A percentile compares a stretch with the other conserved stretches of the same genome.
phyloP scores from a whole-genome alignment of 1,140 invertebrate genomes.

The Scaptodrosophila lebanonensis region DNA sequence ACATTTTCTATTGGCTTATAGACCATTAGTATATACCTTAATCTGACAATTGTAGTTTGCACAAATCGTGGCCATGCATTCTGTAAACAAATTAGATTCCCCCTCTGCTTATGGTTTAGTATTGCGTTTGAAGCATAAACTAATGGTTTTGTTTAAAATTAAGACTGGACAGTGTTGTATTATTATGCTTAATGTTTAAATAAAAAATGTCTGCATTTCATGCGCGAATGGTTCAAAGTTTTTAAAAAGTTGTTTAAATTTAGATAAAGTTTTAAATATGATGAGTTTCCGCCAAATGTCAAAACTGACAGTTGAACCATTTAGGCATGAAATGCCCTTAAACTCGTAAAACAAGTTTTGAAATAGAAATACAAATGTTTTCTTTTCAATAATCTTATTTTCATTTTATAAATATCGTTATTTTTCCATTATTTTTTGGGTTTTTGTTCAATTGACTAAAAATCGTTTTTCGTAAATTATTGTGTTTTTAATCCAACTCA shows the following conservation, averaged over 20 bases:
- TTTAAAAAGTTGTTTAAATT: constrained; percentile 10
- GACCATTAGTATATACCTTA: constrained; percentile 13
- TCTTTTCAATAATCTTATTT: constrained; percentile 7
- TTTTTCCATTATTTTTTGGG: constrained; percentile 8
- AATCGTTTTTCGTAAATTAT: constrained; percentile 20
- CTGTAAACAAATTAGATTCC: constrained; percentile 2
- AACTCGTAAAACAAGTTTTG: constrained; percentile 24
- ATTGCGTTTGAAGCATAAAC: constrained; percentile 26
- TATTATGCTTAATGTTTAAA: constrained; percentile 2
- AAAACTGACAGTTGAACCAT: constrained; percentile 46
- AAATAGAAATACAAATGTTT: constrained; percentile 10
- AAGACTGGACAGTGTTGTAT: constrained; percentile 45
- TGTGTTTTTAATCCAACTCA: not conserved
- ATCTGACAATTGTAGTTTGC: constrained; percentile 1
- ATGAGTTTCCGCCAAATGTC: constrained; percentile 3
- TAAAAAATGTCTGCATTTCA: constrained; percentile 50
- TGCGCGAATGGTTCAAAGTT: constrained; percentile 58
- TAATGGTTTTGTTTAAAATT: constrained; percentile 41
- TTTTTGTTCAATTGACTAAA: constrained; percentile 64
- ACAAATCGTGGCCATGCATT: too few species aligned
- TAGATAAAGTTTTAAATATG: constrained; percentile 14
- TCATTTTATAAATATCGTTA: constrained; percentile 53
- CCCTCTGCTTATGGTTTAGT: constrained; percentile 34
- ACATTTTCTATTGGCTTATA: too few species aligned
- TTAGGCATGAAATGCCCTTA: constrained; percentile 56